phyloP scores from a whole-genome alignment of 1,140 invertebrate genomes.

The Cydia strobilella region DNA sequence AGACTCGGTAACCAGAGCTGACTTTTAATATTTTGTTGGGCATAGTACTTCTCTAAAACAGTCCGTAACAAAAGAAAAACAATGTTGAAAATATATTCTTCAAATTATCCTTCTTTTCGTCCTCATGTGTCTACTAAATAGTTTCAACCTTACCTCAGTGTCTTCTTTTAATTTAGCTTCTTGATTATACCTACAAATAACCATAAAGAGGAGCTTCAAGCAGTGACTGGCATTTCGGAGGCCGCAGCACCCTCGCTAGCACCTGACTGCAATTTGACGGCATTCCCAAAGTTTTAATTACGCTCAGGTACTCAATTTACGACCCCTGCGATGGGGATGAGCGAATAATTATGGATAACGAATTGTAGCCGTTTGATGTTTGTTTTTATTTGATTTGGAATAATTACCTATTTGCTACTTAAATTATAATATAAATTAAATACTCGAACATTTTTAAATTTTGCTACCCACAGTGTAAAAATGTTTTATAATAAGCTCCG shows the following conservation, averaged over 20 bases:
- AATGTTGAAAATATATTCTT: no score
- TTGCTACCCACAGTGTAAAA: no score
- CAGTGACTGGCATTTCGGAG: slow-evolving; percentile 24
- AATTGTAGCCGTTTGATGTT: slow-evolving; percentile 41
- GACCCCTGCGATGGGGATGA: slow-evolving; percentile 38
- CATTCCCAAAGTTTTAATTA: slow-evolving; percentile 55
- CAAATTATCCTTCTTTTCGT: no score
- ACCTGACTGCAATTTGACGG: slow-evolving; percentile 46
- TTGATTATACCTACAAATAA: slow-evolving; percentile 1
- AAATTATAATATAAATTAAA: no score
- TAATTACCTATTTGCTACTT: slow-evolving; percentile 1
- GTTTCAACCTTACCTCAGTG: no score
- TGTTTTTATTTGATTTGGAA: slow-evolving; percentile 30
- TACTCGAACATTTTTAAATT: no score
- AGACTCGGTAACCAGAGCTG: no score
- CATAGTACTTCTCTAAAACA: no score
- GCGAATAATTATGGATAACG: slow-evolving; percentile 40
- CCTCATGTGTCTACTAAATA: no score
- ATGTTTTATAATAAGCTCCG: no score
- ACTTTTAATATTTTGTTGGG: no score
- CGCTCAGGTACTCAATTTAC: slow-evolving; percentile 53
- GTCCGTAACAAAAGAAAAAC: no score
- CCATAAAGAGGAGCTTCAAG: not conserved
- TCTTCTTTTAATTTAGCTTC: slow-evolving; percentile 6
- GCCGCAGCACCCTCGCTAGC: not conserved